Evolutionary conservation across 2,888 invertebrate genomes (phyloP).

Genomic region (Meiosimyza decipiens): DNA sequence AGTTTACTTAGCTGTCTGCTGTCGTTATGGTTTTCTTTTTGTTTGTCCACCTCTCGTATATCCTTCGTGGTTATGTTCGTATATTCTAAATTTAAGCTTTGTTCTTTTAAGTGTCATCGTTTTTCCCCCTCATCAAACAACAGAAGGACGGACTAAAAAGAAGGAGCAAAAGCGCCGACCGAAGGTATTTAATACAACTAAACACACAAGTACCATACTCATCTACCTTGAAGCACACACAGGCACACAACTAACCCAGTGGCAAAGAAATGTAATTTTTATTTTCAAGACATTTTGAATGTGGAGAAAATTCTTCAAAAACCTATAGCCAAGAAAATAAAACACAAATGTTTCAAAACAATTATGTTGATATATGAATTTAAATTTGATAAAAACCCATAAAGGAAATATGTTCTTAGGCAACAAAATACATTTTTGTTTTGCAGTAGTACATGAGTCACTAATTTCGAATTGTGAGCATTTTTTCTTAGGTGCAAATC

Average conservation of each 20-base stretch:
- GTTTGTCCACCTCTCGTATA: neutral
- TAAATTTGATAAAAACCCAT: too few species aligned
- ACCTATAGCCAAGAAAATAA: too few species aligned
- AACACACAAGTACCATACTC: neutral
- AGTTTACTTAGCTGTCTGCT: neutral
- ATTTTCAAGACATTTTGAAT: too few species aligned
- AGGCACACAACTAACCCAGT: neutral
- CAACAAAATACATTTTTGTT: too few species aligned
- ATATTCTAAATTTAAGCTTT: slow-evolving; percentile 24
- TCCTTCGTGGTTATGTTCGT: neutral
- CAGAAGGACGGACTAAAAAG: neutral
- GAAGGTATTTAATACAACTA: slow-evolving; percentile 23
- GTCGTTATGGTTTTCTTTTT: neutral
- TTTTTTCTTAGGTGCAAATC: too few species aligned
- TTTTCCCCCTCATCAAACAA: neutral
- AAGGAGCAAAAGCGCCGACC: neutral
- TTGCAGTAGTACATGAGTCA: too few species aligned
- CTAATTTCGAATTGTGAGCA: too few species aligned
- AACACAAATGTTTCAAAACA: too few species aligned
- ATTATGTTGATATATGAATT: too few species aligned
- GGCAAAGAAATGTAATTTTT: too few species aligned
- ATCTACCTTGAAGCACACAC: neutral
- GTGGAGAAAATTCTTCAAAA: too few species aligned
- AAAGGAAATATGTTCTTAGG: too few species aligned
- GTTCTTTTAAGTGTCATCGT: slow-evolving; percentile 12